Percentiles rank a stretch among this genome's conserved stretches.
phyloP scores from a whole-genome alignment of 2,797 vertebrate genomes.

The Oryzias sinensis region DNA sequence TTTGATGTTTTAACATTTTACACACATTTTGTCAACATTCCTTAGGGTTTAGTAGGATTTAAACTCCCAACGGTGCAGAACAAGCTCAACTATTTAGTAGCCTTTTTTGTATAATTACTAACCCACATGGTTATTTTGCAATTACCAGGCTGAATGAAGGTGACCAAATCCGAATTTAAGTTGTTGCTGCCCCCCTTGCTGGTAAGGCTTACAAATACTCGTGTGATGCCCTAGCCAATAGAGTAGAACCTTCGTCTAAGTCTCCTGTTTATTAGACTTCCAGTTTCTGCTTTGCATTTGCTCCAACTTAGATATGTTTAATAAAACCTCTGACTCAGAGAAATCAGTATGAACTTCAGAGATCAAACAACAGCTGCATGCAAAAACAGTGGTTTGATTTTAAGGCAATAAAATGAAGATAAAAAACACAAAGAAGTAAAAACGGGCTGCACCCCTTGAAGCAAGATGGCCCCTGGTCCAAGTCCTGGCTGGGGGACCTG shows the following conservation, averaged over 20 bases:
- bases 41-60: background rate
- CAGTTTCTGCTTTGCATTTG: background rate
- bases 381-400: too few relatives aligned
- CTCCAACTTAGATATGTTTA: too few relatives aligned
- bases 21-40: too few relatives aligned
- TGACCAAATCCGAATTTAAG: slow-evolving; percentile 78
- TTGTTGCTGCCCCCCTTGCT: slow-evolving; percentile 15
- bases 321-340: background rate
- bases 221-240: background rate
- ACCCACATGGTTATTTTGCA: slow-evolving; percentile 46
- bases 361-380: too few relatives aligned
- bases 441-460: too few relatives aligned
- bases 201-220: slow-evolving; percentile 62
- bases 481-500: too few relatives aligned
- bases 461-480: too few relatives aligned
- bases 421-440: too few relatives aligned
- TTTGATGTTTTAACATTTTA: slow-evolving; percentile 2
- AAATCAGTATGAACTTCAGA: background rate
- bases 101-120: slow-evolving; percentile 12
- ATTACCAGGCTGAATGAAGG: slow-evolving; percentile 77
- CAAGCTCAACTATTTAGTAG: background rate
- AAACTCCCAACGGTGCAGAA: background rate
- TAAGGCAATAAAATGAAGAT: too few relatives aligned
- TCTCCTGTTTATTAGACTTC: background rate
- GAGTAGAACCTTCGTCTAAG: background rate